Evolutionary conservation across 2,888 invertebrate genomes (phyloP).

Genomic region (Oscheius sp.): DNA sequence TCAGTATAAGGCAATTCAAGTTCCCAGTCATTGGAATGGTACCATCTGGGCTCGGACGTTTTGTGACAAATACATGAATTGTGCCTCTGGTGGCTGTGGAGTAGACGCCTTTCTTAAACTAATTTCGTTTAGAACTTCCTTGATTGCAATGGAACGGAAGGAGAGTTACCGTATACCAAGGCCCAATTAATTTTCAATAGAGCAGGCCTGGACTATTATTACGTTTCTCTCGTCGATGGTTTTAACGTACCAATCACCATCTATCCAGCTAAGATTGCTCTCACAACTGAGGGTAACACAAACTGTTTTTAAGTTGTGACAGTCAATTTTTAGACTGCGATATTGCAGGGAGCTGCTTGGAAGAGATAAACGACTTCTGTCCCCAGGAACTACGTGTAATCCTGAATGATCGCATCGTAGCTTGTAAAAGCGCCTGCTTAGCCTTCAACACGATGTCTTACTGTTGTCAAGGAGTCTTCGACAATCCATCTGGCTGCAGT

Average conservation of each 20-base stretch:
- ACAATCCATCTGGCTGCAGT: background rate
- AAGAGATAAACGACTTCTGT: background rate
- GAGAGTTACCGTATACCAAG: conserved; percentile 13
- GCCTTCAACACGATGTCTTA: background rate
- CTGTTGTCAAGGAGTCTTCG: conserved; percentile 5
- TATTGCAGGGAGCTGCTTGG: background rate
- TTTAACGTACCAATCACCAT: conserved; percentile 11
- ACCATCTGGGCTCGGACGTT: conserved; percentile 7
- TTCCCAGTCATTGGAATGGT: conserved; percentile 13
- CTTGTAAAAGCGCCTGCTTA: conserved; percentile 9
- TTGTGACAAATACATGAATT: conserved; percentile 21
- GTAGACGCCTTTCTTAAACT: background rate
- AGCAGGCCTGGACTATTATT: background rate
- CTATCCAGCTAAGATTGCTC: background rate
- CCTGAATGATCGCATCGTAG: background rate
- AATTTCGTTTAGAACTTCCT: background rate
- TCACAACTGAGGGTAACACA: background rate
- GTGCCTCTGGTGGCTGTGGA: conserved; percentile 10
- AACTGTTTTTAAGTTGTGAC: too few relatives aligned
- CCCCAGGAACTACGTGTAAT: background rate
- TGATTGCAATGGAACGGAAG: conserved; percentile 4
- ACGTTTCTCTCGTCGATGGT: conserved; percentile 16
- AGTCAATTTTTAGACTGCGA: too few relatives aligned
- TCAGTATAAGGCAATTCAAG: background rate
- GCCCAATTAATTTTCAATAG: background rate